Conservation (phyloP, 2,888 invertebrate genomes). For the Smittia aterrima region DNA sequence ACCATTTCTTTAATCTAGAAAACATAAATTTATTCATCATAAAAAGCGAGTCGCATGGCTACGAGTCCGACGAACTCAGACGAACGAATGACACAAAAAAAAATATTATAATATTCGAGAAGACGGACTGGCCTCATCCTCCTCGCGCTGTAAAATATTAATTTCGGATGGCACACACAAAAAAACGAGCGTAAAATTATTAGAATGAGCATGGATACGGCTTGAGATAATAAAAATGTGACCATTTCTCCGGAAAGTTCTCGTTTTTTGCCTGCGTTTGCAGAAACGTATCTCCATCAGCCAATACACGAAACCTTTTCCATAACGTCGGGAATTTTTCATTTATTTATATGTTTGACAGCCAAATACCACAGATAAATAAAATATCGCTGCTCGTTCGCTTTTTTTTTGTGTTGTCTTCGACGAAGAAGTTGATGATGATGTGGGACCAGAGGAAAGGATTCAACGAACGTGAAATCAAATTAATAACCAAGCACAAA, state of each 20-base stretch:
- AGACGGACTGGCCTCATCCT: no score
- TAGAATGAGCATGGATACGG: conserved; percentile 23
- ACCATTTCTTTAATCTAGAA: conserved; percentile 33
- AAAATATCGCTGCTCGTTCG: conserved; percentile 13
- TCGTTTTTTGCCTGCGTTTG: conserved; percentile 16
- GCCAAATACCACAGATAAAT: conserved; percentile 35
- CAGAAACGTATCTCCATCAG: neutral
- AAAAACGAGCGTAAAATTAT: neutral
- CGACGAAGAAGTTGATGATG: neutral
- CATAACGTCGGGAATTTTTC: conserved; percentile 3
- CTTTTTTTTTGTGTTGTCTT: neutral
- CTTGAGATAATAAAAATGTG: conserved; percentile 24
- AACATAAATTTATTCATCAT: conserved; percentile 39
- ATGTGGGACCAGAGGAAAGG: neutral
- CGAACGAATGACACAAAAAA: conserved; percentile 3
- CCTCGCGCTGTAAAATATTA: conserved; percentile 33
- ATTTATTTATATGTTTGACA: conserved; percentile 38
- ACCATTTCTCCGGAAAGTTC: conserved; percentile 35
- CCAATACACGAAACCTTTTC: neutral
- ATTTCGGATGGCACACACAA: neutral
- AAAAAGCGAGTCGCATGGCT: conserved; percentile 17
- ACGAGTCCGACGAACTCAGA: conserved; percentile 17
- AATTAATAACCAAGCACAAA: conserved; percentile 35
- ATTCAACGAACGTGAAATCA: conserved; percentile 23
- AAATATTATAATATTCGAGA: conserved; percentile 27